Base-by-base conservation (phyloP, 2,113 vertebrate genomes). In the Mirza zaza region DNA sequence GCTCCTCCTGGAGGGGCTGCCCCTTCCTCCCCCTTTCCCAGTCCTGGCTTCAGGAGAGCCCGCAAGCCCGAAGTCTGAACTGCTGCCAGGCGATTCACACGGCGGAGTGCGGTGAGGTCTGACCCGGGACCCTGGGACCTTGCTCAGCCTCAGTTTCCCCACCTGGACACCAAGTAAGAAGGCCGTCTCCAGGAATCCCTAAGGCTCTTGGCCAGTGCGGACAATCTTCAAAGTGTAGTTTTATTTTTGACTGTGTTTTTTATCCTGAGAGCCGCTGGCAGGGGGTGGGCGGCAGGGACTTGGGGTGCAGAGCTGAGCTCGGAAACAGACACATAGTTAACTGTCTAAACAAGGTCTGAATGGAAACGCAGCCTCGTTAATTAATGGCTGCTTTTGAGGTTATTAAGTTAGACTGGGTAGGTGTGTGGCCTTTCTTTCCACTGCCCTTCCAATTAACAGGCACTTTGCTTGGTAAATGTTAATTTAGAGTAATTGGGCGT, bases 321-420 rank as follows among this genome's bases (percentile, higher is more conserved):
- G 25, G 92, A 80, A 82, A 80, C 92, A 86, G 45, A 76, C 98
- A 97, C 93, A 89, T 76, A 32, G 97, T 98, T 98, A 98, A 98
- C 98, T 97, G 76, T 94, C 96, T 96, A 95, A 90, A 93, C 83
- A 70, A 91, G 96, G 87, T 75, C 95, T 91, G 94, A 96, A 97
- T 86, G 94, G 96, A 96, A 79, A n/a, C 20, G 48, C 65, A 95
- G 86, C 92, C 76, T 96, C 48, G 97, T 98, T 99, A 98, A 99
- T 99, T 98, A 99, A 98, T 97, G 98, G 98, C 98, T 96, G 95
- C 98, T 98, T 99, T 98, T 98, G 98, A 98, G 98, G 98, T 98
- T 99, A 99, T 99, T 99, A 99, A 99, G 98, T 99, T 99, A 99
- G 99, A 98, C 98, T 98, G 98, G 98, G 98, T 98, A 98, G 97